These are phyloP conservation scores for Petrocephalus schoutedeni DNA, from an alignment of 2,797 vertebrate species.

Conservation along the genomic window DNA sequence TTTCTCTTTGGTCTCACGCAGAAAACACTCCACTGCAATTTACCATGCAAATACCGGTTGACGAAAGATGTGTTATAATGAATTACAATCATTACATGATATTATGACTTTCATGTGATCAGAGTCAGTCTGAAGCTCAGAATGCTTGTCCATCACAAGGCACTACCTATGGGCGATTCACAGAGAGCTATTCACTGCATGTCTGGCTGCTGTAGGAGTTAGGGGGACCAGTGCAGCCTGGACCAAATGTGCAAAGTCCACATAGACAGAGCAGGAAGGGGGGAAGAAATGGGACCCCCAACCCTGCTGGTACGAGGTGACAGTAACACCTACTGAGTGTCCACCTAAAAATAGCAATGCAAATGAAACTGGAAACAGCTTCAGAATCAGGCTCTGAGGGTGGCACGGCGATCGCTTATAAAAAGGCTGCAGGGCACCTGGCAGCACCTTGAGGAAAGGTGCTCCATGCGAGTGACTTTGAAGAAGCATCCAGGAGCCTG, in stretches of 20 bases:
- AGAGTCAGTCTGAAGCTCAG: background rate
- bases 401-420: background rate
- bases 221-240: background rate
- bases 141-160: background rate
- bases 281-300: background rate
- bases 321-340: background rate
- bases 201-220: background rate
- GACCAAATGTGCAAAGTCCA: background rate
- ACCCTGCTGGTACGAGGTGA: background rate
- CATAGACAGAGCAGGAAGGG: background rate
- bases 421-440: background rate
- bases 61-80: too few species aligned
- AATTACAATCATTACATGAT: too few species aligned
- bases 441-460: background rate
- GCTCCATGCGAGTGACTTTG: background rate
- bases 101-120: background rate
- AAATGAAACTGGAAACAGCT: constrained; percentile 2
- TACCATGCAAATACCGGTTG: background rate
- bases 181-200: background rate
- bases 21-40: background rate
- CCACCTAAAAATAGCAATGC: background rate
- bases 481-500: background rate
- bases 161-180: background rate
- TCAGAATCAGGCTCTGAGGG: background rate
- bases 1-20: background rate